Percentiles rank a stretch among this genome's conserved stretches.
These are phyloP conservation scores for Cyclopterus lumpus DNA, from an alignment of 2,797 vertebrate species.

Conservation along the genomic window DNA sequence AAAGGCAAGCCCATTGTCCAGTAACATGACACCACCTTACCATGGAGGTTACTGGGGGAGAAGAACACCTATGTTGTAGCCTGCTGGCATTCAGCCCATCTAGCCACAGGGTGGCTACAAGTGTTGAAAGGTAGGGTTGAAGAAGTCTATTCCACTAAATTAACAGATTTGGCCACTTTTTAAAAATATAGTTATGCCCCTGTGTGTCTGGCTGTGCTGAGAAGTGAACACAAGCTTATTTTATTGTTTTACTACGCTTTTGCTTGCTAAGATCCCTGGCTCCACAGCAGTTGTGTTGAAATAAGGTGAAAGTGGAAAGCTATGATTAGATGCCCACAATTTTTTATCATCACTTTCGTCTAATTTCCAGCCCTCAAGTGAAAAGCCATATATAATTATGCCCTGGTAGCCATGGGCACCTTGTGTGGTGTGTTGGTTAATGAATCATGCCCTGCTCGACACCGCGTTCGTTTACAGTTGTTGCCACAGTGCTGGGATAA, in stretches of 20 bases:
- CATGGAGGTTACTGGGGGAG: constrained; percentile 63
- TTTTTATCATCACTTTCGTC: not conserved
- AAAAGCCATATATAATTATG: constrained; percentile 43
- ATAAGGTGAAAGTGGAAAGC: constrained; percentile 34
- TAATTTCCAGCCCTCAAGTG: constrained; percentile 25
- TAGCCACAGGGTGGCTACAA: constrained; percentile 52
- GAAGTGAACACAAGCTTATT: constrained; percentile 36
- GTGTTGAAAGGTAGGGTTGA: constrained; percentile 63
- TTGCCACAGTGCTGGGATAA: constrained; percentile 73
- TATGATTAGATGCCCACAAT: constrained; percentile 21
- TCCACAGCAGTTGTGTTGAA: constrained; percentile 30
- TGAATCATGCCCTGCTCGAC: constrained; percentile 61
- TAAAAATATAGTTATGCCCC: constrained; percentile 43
- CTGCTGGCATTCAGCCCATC: constrained; percentile 61
- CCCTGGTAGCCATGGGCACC: constrained; percentile 52
- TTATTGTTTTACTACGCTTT: constrained; percentile 40
- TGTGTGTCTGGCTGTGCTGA: constrained; percentile 23
- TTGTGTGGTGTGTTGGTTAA: constrained; percentile 54
- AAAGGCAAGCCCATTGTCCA: constrained; percentile 68
- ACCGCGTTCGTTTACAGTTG: constrained; percentile 76
- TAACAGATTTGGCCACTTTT: constrained; percentile 62
- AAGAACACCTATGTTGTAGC: constrained; percentile 71
- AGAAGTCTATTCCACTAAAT: constrained; percentile 45
- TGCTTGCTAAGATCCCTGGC: constrained; percentile 15
- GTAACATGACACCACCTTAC: constrained; percentile 65